Evolutionary conservation across 2,113 vertebrate genomes (phyloP).

Genomic region (Anarhynchus alexandrinus): DNA sequence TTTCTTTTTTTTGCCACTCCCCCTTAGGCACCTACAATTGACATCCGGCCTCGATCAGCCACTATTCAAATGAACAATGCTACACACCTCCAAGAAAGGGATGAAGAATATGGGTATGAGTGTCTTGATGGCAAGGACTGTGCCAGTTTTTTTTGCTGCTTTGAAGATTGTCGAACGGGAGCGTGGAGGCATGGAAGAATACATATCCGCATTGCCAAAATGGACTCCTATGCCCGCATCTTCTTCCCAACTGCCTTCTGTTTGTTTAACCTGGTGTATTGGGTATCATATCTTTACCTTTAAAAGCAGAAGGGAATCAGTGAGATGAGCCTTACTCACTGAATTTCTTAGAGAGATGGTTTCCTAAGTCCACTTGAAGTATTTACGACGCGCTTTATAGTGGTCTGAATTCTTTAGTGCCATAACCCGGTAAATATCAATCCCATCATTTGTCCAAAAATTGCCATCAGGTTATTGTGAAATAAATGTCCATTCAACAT

Average conservation of each 20-base stretch:
- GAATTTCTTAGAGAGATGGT: slow-evolving; percentile 62
- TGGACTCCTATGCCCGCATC: slow-evolving; percentile 98
- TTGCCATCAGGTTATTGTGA: slow-evolving; percentile 47
- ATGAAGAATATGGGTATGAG: slow-evolving; percentile 97
- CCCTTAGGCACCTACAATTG: slow-evolving; percentile 92
- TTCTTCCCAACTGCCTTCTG: slow-evolving; percentile 98
- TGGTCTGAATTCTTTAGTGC: slow-evolving; percentile 65
- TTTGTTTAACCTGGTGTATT: slow-evolving; percentile 97
- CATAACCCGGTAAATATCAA: slow-evolving; percentile 47
- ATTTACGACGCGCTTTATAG: slow-evolving; percentile 28
- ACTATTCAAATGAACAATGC: slow-evolving; percentile 99
- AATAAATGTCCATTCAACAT: slow-evolving; percentile 38
- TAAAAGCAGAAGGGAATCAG: slow-evolving; percentile 61
- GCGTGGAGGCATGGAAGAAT: slow-evolving; percentile 96
- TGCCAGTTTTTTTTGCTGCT: slow-evolving; percentile 99
- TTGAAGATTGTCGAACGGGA: slow-evolving; percentile 96
- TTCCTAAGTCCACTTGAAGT: slow-evolving; percentile 56
- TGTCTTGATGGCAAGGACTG: slow-evolving; percentile 99
- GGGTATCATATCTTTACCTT: slow-evolving; percentile 98
- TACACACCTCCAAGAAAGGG: slow-evolving; percentile 94
- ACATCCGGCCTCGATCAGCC: slow-evolving; percentile 95
- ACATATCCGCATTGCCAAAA: slow-evolving; percentile 96
- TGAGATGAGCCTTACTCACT: slow-evolving; percentile 67
- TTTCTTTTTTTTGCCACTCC: not conserved
- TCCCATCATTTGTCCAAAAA: slow-evolving; percentile 28